phyloP scores from a whole-genome alignment of 1,140 invertebrate genomes.

The Drosophila lacertosa region DNA sequence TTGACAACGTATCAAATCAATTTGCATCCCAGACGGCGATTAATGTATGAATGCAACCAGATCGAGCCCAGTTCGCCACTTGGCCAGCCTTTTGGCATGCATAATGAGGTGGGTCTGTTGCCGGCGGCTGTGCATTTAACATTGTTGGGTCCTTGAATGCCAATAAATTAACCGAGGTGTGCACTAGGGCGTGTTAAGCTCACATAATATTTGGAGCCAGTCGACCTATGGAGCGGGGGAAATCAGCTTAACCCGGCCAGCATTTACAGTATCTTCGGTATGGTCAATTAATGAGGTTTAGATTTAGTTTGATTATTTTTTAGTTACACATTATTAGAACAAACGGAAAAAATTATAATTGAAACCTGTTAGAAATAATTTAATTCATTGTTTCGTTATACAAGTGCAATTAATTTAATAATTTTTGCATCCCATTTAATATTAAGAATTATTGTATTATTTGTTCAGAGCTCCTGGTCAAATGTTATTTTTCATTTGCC shows the following conservation, averaged over 20 bases:
- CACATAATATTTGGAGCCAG: constrained; percentile 23
- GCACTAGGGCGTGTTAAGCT: constrained; percentile 42
- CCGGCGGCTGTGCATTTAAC: constrained; percentile 31
- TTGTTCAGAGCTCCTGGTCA: not conserved
- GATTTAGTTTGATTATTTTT: not conserved
- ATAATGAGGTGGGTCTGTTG: constrained; percentile 43
- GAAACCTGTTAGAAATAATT: not conserved
- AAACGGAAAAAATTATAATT: no score
- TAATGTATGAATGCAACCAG: constrained; percentile 70
- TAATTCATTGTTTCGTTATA: not conserved
- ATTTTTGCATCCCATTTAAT: not conserved
- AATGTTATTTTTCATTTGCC: constrained; percentile 8
- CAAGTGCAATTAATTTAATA: not conserved
- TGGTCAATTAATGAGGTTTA: not conserved
- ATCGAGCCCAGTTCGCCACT: constrained; percentile 17
- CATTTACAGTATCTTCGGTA: not conserved
- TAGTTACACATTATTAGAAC: not conserved
- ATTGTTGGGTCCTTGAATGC: constrained; percentile 29
- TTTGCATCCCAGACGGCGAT: constrained; percentile 62
- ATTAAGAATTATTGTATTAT: not conserved
- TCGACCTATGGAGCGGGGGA: not conserved
- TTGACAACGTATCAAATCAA: constrained; percentile 81
- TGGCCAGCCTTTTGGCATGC: constrained; percentile 47
- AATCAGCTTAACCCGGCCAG: not conserved
- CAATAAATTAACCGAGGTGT: constrained; percentile 64